Evolutionary conservation across 2,113 vertebrate genomes (phyloP).

Genomic region (Cyanistes caeruleus): DNA sequence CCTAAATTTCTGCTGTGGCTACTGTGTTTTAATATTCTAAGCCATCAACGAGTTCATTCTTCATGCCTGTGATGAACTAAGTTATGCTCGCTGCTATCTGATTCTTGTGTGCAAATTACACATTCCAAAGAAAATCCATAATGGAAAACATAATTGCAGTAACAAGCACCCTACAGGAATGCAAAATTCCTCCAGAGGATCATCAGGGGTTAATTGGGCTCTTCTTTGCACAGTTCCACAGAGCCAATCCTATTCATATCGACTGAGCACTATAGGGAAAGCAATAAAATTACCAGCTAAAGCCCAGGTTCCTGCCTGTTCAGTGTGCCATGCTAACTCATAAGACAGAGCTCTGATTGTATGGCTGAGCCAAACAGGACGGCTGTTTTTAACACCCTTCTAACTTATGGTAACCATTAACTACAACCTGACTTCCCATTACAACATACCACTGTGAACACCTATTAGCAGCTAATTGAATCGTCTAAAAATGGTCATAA

Average conservation of each 20-base stretch:
- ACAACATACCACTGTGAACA: slow-evolving; percentile 40
- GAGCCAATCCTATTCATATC: slow-evolving; percentile 20
- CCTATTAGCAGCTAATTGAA: slow-evolving; percentile 66
- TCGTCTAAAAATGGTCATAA: slow-evolving; percentile 25
- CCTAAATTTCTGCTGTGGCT: background rate
- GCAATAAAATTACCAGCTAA: slow-evolving; percentile 66
- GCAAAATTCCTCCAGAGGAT: slow-evolving; percentile 28
- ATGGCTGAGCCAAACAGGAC: slow-evolving; percentile 33
- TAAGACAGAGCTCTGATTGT: slow-evolving; percentile 68
- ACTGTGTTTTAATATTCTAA: slow-evolving; percentile 24
- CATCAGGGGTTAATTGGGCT: slow-evolving; percentile 35
- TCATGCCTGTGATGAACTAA: background rate
- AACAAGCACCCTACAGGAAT: slow-evolving; percentile 54
- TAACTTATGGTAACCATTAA: slow-evolving; percentile 66
- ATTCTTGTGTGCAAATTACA: background rate
- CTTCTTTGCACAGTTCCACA: slow-evolving; percentile 31
- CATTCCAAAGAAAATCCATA: slow-evolving; percentile 61
- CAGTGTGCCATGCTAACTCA: background rate
- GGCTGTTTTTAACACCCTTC: slow-evolving; percentile 52
- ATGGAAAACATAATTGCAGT: slow-evolving; percentile 58
- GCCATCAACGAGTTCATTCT: slow-evolving; percentile 13
- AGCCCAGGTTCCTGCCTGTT: slow-evolving; percentile 44
- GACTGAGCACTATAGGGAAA: slow-evolving; percentile 1
- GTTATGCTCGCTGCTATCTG: slow-evolving; percentile 29
- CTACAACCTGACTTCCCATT: slow-evolving; percentile 63